These are phyloP conservation scores for Phalacrocorax carbo DNA, from an alignment of 2,113 vertebrate species.

Conservation along the genomic window DNA sequence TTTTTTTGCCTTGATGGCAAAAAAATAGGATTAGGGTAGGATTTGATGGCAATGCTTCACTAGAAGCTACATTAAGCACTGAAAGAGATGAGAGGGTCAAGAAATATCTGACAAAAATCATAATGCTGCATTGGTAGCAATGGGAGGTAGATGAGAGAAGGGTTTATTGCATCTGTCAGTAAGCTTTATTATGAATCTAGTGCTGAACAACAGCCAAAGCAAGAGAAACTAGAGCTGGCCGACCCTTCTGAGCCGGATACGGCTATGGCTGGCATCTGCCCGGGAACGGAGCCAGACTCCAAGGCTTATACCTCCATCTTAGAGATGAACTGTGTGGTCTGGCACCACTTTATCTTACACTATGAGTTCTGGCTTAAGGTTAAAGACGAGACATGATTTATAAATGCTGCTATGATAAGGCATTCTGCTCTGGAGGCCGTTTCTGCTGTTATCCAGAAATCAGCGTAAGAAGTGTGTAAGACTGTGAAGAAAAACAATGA, in stretches of 20 bases:
- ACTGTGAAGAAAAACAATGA: background rate
- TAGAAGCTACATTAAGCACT: background rate
- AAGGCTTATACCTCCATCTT: background rate
- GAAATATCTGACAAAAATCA: constrained; percentile 14
- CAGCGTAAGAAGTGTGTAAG: background rate
- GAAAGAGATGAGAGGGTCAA: background rate
- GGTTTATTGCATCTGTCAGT: constrained; percentile 36
- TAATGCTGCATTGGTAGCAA: background rate
- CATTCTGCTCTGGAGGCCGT: background rate
- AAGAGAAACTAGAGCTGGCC: background rate
- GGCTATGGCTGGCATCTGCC: constrained; percentile 51
- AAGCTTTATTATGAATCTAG: background rate
- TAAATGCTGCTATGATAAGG: background rate
- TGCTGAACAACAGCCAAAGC: constrained; percentile 38
- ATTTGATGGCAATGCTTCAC: background rate
- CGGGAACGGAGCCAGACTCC: constrained; percentile 1
- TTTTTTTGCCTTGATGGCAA: background rate
- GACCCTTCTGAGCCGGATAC: background rate
- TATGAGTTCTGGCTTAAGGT: background rate
- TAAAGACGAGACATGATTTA: background rate
- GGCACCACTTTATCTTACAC: background rate
- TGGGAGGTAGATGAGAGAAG: constrained; percentile 22
- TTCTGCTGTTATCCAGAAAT: background rate
- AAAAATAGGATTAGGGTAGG: background rate
- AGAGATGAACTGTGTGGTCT: background rate